Percentiles rank a stretch among this genome's conserved stretches.
Evolutionary conservation across 2,888 invertebrate species (phyloP).

Genomic region (Entomobrya multifasciata): DNA sequence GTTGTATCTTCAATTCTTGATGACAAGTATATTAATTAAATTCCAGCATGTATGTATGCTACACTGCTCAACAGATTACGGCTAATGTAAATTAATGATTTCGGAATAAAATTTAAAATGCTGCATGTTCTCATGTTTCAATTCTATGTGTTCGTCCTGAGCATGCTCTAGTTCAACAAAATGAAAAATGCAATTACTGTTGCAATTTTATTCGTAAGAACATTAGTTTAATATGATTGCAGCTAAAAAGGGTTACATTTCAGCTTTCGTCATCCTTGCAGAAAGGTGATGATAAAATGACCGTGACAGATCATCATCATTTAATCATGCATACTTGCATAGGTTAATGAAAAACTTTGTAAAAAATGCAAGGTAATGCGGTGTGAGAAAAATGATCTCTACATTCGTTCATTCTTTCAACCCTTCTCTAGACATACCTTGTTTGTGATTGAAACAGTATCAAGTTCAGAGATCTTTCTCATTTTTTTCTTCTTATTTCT

Average conservation of each 20-base stretch:
- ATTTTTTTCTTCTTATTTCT: constrained; percentile 16
- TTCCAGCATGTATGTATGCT: no score
- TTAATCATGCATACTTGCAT: background rate
- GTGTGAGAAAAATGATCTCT: constrained; percentile 66
- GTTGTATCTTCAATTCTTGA: background rate
- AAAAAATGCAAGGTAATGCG: constrained; percentile 65
- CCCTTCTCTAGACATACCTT: background rate
- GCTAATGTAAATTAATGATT: constrained; percentile 65
- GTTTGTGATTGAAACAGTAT: background rate
- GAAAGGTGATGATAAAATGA: constrained; percentile 65
- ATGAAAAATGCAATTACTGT: background rate
- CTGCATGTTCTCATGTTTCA: no score
- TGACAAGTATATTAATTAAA: constrained; percentile 60
- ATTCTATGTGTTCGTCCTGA: no score
- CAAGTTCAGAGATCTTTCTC: constrained; percentile 23
- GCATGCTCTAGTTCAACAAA: no score
- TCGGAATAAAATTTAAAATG: constrained; percentile 35
- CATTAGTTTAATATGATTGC: background rate
- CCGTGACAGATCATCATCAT: constrained; percentile 41
- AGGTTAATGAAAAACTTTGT: constrained; percentile 6
- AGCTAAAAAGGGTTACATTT: background rate
- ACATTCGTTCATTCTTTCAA: background rate
- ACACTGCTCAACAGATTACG: constrained; percentile 39
- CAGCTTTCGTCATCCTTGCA: background rate
- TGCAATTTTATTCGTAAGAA: constrained; percentile 8